These are phyloP conservation scores for Orthosia incerta DNA, from an alignment of 2,888 invertebrate genomes.

Conservation along the genomic window DNA sequence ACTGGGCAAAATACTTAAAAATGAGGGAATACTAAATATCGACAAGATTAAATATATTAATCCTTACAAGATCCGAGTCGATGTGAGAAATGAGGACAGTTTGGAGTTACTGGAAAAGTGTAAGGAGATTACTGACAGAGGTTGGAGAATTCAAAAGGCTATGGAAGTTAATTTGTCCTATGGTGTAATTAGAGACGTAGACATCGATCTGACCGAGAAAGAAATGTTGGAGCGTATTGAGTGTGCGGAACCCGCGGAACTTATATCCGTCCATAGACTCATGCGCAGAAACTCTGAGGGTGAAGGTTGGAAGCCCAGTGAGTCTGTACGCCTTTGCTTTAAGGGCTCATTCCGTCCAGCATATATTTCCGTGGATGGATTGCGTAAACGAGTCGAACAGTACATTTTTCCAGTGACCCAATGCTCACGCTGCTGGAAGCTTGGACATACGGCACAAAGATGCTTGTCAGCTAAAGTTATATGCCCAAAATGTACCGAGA, in stretches of 20 bases:
- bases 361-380: not conserved
- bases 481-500: not conserved
- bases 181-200: too few relatives aligned
- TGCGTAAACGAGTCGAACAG: not conserved
- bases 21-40: too few relatives aligned
- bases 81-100: too few relatives aligned
- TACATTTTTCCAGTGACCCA: not conserved
- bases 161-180: too few relatives aligned
- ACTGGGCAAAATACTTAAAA: too few relatives aligned
- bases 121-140: too few relatives aligned
- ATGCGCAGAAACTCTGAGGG: not conserved
- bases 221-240: not conserved
- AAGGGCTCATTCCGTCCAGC: slow-evolving; percentile 1
- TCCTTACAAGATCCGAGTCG: too few relatives aligned
- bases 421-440: slow-evolving; percentile 1
- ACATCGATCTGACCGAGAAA: not conserved
- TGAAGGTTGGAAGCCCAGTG: not conserved
- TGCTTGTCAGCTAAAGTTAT: not conserved
- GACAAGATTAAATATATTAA: too few relatives aligned
- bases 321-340: slow-evolving; percentile 1
- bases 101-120: too few relatives aligned
- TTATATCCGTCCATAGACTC: not conserved
- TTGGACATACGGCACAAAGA: not conserved
- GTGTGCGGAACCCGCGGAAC: slow-evolving; percentile 1
- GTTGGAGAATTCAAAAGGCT: too few relatives aligned